Base-by-base conservation (phyloP, 2,797 vertebrate genomes). In the Podarcis lilfordi region DNA sequence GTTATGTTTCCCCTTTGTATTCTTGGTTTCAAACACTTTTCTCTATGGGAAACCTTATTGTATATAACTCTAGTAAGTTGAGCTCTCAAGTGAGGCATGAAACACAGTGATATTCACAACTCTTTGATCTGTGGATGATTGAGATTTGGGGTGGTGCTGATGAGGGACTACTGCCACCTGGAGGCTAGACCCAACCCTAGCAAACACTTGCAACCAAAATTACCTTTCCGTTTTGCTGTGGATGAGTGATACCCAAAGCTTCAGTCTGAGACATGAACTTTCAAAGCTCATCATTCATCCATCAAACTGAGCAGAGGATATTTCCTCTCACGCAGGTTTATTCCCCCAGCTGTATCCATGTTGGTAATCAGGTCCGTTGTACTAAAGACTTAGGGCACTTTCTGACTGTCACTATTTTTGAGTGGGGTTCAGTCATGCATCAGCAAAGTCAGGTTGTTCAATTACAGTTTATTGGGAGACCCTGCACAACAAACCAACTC, bases 121-220 rank as follows among this genome's bases (percentile, higher is more conserved):
- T 79, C 76, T 75, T 61, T 79, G 76, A 50, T 79, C 55, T 50
- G n/a, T 37, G 21, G 43, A 79, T 50, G 21, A 68, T 37, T 25
- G 50, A 29, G 15, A 68, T 37, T 27, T 35, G 27, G 40, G 29
- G 29, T 32, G 21, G 37, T 72, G 25, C 23, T 84, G 76, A 23
- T 72, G 68, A 80, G 76, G 27, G 23, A 45, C 8, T 74, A 75
- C 69, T 89, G 69, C 88, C 88, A 80, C 71, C 78, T 55, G 11
- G 3, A 50, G 88, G 69, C 23, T 25, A 74, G 79, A 40, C 29
- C 43, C n/a, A 35, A 37, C n/a, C 10, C 27, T 13, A 83, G 17
- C 19, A 32, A 29, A 27, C 43, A 32, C 19, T 9, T 68, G 27
- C 64, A 82, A 83, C 9, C 8, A 23, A 71, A 35, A n/a, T 71